Conservation (phyloP, 1,140 invertebrate species). For the Microvelia longipes region DNA sequence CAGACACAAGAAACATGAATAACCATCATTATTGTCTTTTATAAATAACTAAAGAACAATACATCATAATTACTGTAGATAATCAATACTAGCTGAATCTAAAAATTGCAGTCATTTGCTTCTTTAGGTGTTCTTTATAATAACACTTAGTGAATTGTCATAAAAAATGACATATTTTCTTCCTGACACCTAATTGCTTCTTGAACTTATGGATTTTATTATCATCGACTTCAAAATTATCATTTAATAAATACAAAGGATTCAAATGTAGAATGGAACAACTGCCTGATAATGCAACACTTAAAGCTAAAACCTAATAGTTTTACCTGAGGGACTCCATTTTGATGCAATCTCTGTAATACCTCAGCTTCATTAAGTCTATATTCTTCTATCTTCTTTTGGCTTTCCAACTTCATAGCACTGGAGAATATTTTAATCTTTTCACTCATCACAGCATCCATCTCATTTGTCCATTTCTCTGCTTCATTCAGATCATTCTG, state of each 20-base stretch:
- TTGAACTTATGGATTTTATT: not conserved
- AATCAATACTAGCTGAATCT: no score
- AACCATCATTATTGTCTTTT: no score
- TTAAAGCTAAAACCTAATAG: not conserved
- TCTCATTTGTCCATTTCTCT: conserved; percentile 5
- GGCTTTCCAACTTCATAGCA: conserved; percentile 8
- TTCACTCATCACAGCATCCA: conserved; percentile 10
- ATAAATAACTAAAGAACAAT: no score
- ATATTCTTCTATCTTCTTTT: conserved; percentile 8
- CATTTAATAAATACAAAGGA: not conserved
- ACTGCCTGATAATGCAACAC: not conserved
- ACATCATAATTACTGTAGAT: no score
- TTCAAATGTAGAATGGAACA: not conserved
- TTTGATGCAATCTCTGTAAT: not conserved
- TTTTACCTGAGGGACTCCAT: not conserved
- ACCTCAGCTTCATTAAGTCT: not conserved
- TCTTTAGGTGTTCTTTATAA: no score
- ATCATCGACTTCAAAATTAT: not conserved
- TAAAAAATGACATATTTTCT: no score
- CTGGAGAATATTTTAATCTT: conserved; percentile 5
- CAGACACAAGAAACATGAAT: no score
- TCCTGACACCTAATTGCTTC: not conserved
- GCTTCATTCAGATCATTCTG: not conserved
- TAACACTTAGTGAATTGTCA: no score
- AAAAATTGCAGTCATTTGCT: no score